Base-by-base conservation (phyloP, 2,888 invertebrate genomes). In the Erebia aethiops region DNA sequence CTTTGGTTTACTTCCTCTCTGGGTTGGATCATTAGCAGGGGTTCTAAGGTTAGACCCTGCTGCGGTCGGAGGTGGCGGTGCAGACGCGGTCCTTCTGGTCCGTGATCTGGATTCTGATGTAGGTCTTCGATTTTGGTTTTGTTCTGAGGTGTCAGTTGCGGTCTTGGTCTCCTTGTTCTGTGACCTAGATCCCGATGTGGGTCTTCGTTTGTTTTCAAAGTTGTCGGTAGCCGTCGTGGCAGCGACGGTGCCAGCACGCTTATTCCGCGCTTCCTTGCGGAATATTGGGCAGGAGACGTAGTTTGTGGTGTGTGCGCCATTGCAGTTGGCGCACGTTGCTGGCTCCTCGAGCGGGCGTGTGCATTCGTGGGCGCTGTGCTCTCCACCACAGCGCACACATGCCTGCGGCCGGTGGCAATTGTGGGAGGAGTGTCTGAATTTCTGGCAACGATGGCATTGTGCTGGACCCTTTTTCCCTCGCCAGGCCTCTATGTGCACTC, bases 391-490 rank as follows among this genome's bases (percentile, higher is more conserved):
- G 1, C 69, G 62, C 5, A 72, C 72, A 21, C 72, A 70, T 0
- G 65, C 56, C 26, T 41, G 62, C 0, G 9, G 26, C 0, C 76
- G 58, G 16, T 67, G 71, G 62, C 71, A 71, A 51, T 74, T 67
- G 18, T 69, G 69, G 7, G 71, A 71, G 2, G 74, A 70, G 69
- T 80, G 79, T 7, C 66, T 2, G 13, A 68, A 73, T 1, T 43
- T 51, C 10, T 73, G 70, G 52, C 73, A 73, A 0, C 57, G 2
- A 8, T 69, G 78, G 9, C 72, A 73, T 4, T 71, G 75, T 4
- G 73, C 62, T 3, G 64, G 70, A 8, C 66, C 69, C 8, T 67
- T 67, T 3, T 63, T 71, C 0, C 72, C 65, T 1, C 62, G 11
- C 74, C 71, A 73, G 13, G 64, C 67, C 0, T 69, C 70, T 0